Evolutionary conservation across 2,797 vertebrate species (phyloP), one percentile per base, ranked within the genome.

Genomic region (Amazona finschi): DNA sequence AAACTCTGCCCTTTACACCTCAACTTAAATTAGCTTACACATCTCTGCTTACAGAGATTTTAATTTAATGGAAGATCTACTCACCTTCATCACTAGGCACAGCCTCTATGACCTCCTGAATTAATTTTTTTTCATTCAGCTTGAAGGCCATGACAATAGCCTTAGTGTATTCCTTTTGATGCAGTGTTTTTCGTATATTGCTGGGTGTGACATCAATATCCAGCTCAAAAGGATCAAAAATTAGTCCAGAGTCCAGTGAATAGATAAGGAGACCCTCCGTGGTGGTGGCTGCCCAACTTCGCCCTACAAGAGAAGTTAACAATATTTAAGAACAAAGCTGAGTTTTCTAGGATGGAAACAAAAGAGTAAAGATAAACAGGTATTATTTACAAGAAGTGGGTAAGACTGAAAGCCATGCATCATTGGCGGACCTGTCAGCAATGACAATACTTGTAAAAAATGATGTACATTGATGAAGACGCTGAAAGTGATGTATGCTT

Each of bases 221-320:
- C 27, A 99, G 98, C 78, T 99, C 99, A 21, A 99, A 99, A 1
- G 99, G 99, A 96, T 99, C 99, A 18, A 99, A 99, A 62, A 99
- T 97, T 61, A 99, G 92, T 15, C 98, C 98, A 5, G 98, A 93
- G 2, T 99, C 99, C 46, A 99, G 97, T 4, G 99, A 99, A 97
- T 99, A 99, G 94, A 99, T 96, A 64, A 99, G 98, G 79, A 99
- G 98, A 17, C 99, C 99, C 95, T 99, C 99, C 0, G 99, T 99
- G 91, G 98, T 98, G 49, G 99, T 99, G 94, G 99, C 99, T 0
- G 99, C 98, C 99, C 99, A 99, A 93, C 98, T 99, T 50, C 99
- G 98, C 20, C 99, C 99, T 99, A 93, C 13, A 78, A 94, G 71
- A 52, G 14, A 85, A 94, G 16, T 15, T 13, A 83, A 44, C 6